Evolutionary conservation across 2,888 invertebrate species (phyloP), one percentile per base, ranked within the genome.

Genomic region (Xestia rhomboidea): DNA sequence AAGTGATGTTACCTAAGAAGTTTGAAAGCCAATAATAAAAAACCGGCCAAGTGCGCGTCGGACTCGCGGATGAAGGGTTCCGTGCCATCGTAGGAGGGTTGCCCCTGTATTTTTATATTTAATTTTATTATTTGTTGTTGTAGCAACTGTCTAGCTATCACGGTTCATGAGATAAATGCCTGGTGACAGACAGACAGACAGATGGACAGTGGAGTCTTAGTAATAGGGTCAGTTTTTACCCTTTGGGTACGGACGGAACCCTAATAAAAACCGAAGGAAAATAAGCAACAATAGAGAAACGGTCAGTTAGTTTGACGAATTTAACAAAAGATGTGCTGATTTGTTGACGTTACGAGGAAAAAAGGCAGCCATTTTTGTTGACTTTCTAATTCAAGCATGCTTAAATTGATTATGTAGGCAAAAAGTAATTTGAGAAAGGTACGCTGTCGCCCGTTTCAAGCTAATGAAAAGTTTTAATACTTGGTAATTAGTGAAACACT

Each of bases 381-480:
- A 72, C 79, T 78, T 78, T 78, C 79, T 79, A 79, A 72, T 72
- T 54, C 46, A 71, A n/a, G 51, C 51, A 21, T 54, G n/a, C 44
- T 27, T 60, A 38, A 78, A 78, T 54, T 62, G 46, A 77, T 77
- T 71, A 54, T 24, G 27, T 64, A 0, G 27, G 4, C 44, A 1
- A 46, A 71, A 46, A 38, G 38, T 68, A 68, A 68, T 46, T 67
- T 57, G 13, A 24, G 63, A 76, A 44, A 30, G 49, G 21, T 34
- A 30, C 30, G 30, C 7, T 41, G 11, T 41, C n/a, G 38, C 24
- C 18, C 7, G 21, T 34, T 68, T 46, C 21, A 44, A 30, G 60
- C 60, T 18, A 60, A 60, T 18, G 0, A 18, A 27, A 18, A 30
- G 60, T 60, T 27, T 57, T 27, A 57, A 27, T 27, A 54, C 13